Conservation (phyloP, 1,140 invertebrate genomes). For the Lysiphlebus fabarum region DNA sequence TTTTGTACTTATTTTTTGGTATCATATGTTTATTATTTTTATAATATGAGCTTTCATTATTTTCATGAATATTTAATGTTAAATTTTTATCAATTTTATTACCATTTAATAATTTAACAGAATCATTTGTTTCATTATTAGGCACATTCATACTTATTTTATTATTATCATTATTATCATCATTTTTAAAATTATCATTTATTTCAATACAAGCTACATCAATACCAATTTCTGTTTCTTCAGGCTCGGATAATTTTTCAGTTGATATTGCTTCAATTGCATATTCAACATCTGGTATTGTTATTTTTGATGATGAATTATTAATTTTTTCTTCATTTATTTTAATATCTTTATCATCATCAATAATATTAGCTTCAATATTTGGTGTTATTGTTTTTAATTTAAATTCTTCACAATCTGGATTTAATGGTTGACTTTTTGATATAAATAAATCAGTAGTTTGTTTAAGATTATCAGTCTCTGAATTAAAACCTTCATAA, state of each 20-base stretch:
- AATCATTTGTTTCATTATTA: constrained; percentile 16
- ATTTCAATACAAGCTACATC: constrained; percentile 23
- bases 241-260: constrained; percentile 12
- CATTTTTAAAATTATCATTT: constrained; percentile 21
- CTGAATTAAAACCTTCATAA: constrained; percentile 44
- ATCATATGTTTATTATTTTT: background rate
- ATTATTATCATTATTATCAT: background rate
- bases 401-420: constrained; percentile 50
- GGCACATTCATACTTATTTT: constrained; percentile 18
- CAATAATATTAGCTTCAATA: too few relatives aligned
- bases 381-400: constrained; percentile 6
- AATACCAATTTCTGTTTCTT: constrained; percentile 25
- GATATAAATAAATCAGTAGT: constrained; percentile 13
- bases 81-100: background rate
- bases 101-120: constrained; percentile 14
- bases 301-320: background rate
- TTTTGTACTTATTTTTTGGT: constrained; percentile 23
- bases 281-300: constrained; percentile 21
- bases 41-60: background rate
- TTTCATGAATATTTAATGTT: constrained; percentile 4
- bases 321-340: constrained; percentile 1
- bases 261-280: constrained; percentile 26
- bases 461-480: constrained; percentile 36
- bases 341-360: constrained; percentile 2
- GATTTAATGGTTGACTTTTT: constrained; percentile 44